phyloP scores from a whole-genome alignment of 2,113 vertebrate species.

The Ictalurus furcatus region DNA sequence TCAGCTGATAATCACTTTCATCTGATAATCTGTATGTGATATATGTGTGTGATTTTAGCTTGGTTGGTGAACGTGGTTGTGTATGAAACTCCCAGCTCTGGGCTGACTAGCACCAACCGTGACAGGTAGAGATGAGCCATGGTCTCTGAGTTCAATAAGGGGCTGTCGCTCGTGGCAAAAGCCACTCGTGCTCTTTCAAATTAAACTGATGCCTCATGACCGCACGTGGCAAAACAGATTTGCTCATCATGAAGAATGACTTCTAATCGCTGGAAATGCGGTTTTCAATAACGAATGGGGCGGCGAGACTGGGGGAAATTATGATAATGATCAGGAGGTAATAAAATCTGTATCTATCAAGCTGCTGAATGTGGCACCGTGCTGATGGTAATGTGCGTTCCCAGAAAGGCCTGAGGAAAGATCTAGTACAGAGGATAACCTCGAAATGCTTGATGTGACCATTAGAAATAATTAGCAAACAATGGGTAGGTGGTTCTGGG shows the following conservation, averaged over 20 bases:
- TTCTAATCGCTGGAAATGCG: conserved; percentile 57
- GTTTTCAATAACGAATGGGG: conserved; percentile 67
- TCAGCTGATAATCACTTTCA: background rate
- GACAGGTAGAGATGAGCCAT: conserved; percentile 66
- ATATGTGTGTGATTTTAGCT: background rate
- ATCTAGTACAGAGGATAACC: conserved; percentile 46
- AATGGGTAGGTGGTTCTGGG: conserved; percentile 14
- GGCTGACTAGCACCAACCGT: conserved; percentile 35
- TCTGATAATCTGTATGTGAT: background rate
- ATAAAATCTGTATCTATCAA: conserved; percentile 74
- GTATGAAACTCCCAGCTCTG: conserved; percentile 28
- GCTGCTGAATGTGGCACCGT: conserved; percentile 54
- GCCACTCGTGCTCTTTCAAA: conserved; percentile 68
- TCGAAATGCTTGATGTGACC: conserved; percentile 15
- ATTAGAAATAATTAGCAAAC: conserved; percentile 40
- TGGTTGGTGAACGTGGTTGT: background rate
- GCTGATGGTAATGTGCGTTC: conserved; percentile 38
- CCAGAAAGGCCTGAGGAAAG: conserved; percentile 24
- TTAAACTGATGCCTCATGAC: conserved; percentile 71
- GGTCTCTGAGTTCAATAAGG: conserved; percentile 68
- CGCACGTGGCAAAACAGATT: conserved; percentile 67
- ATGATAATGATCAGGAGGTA: conserved; percentile 69
- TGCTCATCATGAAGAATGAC: conserved; percentile 56
- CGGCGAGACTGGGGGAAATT: conserved; percentile 64
- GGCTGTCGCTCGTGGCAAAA: conserved; percentile 64